Percentiles rank a stretch among this genome's conserved stretches.
Evolutionary conservation across 1,140 invertebrate genomes (phyloP).

Genomic region (Diprion similis): DNA sequence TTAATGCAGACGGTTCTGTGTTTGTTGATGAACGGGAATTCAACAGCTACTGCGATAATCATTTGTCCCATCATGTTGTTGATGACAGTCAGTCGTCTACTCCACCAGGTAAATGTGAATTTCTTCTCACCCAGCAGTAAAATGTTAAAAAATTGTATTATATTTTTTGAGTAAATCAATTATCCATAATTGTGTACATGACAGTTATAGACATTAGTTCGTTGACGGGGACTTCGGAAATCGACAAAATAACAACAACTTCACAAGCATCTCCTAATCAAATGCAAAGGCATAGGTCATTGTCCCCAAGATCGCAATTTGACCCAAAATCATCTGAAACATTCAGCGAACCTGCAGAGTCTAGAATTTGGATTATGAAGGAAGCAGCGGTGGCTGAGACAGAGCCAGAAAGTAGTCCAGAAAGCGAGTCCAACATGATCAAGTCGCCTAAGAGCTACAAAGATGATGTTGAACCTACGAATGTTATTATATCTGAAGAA

Average conservation of each 20-base stretch:
- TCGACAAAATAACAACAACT: slow-evolving; percentile 38
- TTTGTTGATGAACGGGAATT: slow-evolving; percentile 55
- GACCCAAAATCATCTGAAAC: slow-evolving; percentile 35
- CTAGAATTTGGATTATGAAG: slow-evolving; percentile 44
- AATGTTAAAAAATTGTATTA: background rate
- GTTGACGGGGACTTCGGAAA: slow-evolving; percentile 30
- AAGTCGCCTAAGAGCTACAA: slow-evolving; percentile 25
- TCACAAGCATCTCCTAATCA: slow-evolving; percentile 27
- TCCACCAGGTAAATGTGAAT: slow-evolving; percentile 37
- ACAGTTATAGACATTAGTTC: slow-evolving; percentile 47
- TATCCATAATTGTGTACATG: background rate
- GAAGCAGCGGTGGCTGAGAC: slow-evolving; percentile 27
- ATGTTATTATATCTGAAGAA: slow-evolving; percentile 44
- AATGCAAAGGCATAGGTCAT: slow-evolving; percentile 26
- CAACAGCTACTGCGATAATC: slow-evolving; percentile 47
- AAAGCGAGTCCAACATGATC: slow-evolving; percentile 38
- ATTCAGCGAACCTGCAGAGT: slow-evolving; percentile 36
- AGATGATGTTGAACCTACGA: slow-evolving; percentile 22
- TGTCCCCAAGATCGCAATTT: slow-evolving; percentile 25
- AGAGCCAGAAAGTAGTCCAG: slow-evolving; percentile 41
- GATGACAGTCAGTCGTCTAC: slow-evolving; percentile 42
- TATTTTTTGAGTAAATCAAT: slow-evolving; percentile 4
- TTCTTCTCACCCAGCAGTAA: background rate
- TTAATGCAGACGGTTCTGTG: slow-evolving; percentile 52
- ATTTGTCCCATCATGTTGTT: slow-evolving; percentile 35